Evolutionary conservation across 2,888 invertebrate species (phyloP), one percentile per base, ranked within the genome.

Genomic region (Latrodectus hesperus): DNA sequence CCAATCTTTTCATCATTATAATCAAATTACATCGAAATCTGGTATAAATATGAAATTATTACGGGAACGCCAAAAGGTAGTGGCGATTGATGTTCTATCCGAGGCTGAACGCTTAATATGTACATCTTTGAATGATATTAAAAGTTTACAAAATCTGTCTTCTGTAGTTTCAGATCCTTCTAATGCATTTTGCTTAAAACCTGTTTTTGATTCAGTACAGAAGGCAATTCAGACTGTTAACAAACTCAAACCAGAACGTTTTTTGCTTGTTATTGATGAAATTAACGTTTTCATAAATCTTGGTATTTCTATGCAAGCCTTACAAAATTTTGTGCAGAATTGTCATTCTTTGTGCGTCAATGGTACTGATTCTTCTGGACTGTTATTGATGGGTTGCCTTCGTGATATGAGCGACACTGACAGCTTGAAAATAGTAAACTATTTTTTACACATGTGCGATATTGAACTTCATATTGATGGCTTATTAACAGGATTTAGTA

Each of bases 401-500:
- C 5, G 26, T 17, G 26, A 82, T 55, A 60, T 53, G 10, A 16
- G 8, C 17, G 88, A 88, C 51, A 0, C 5, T 65, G 78, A 83
- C 67, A 83, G 60, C 71, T 9, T 8, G 14, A 64, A 53, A 51
- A 12, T 83, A 6, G 64, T 70, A 6, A 79, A 49, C 6, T 88
- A 74, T 17, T 64, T 88, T 26, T 38, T 11, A 55, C 78, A 88
- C 53, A 6, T 88, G 16, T 53, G 77, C 16, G 88, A 88, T 22
- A 74, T 88, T 5, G 73, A 64, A 26, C 71, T 88, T n/a, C 78
- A 83, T 11, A 65, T 83, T 14, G 78, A 88, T 70, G 70, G 83
- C 26, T 60, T 88, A 26, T 75, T 49, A 38, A 88, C 88, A 38
- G 88, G 88, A 9, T 88, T 78, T 22, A 88, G 88, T 22, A 82